A percentile compares a stretch with the other conserved stretches of the same genome.
These are phyloP conservation scores for Cantharis nigra DNA, from an alignment of 2,888 invertebrate species.

Conservation along the genomic window DNA sequence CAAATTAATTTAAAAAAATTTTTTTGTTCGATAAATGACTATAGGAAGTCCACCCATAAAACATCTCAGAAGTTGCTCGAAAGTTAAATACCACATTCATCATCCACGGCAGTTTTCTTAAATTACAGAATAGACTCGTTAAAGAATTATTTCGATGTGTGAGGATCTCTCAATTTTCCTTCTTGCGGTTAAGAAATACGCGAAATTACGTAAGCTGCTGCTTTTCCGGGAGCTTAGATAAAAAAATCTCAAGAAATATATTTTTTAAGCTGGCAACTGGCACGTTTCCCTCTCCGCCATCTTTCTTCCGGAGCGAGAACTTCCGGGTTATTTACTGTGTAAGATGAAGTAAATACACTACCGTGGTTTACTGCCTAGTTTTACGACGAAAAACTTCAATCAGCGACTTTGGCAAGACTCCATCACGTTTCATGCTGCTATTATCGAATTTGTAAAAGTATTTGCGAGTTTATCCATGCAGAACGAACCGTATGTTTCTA, in stretches of 20 bases:
- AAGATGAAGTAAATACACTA: slow-evolving; percentile 31
- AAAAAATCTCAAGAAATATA: slow-evolving; percentile 28
- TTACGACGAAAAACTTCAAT: slow-evolving; percentile 32
- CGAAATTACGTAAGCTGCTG: slow-evolving; percentile 11
- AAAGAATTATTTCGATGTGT: background rate
- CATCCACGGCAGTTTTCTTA: background rate
- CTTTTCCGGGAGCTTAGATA: slow-evolving; percentile 27
- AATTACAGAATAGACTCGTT: background rate
- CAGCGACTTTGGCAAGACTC: slow-evolving; percentile 26
- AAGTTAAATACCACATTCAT: background rate
- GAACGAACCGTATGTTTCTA: slow-evolving; percentile 18
- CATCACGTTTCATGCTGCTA: slow-evolving; percentile 22
- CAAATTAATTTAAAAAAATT: background rate
- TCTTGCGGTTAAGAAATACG: slow-evolving; percentile 6
- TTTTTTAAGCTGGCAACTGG: slow-evolving; percentile 30
- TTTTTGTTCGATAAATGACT: background rate
- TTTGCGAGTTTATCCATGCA: slow-evolving; percentile 19
- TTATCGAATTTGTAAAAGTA: slow-evolving; percentile 26
- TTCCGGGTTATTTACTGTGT: slow-evolving; percentile 32
- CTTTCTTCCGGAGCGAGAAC: slow-evolving; percentile 32
- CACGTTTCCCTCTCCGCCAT: slow-evolving; percentile 32
- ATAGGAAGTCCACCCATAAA: background rate
- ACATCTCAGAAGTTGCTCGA: background rate
- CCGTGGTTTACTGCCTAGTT: slow-evolving; percentile 28
- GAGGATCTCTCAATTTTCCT: background rate